Base-by-base conservation (phyloP, 2,888 invertebrate species). In the Pinctada fucata region DNA sequence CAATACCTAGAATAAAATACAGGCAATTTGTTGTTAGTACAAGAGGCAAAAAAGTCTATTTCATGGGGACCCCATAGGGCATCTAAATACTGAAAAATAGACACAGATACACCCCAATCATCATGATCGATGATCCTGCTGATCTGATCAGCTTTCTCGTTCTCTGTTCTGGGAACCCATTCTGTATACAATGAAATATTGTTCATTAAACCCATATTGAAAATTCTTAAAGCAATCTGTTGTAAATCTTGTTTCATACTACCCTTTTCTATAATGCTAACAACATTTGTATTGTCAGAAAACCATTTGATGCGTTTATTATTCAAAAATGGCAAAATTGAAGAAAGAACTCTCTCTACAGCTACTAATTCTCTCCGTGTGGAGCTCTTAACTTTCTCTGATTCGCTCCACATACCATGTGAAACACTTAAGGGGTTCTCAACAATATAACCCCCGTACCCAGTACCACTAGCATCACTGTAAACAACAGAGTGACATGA, bases 361-460 rank as follows among this genome's bases (percentile, higher is more conserved):
- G 82, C 80, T 3, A 49, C 65, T 0, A 80, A 31, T 48, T 82
- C 78, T 58, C 75, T 72, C 82, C 85, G 82, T 5, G 83, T 83
- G 6, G 85, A 83, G 51, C 80, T 81, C 13, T 76, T 66, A 5
- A 10, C 8, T 65, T 52, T 10, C 70, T 84, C 81, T n/a, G 72
- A 72, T 0, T 49, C 52, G 63, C 72, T 8, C 82, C 83, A 83
- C 67, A 78, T 58, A 10, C 79, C 79, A 68, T 82, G 82, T n/a
- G 79, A 73, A n/a, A 82, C 50, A 51, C 71, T 72, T n/a, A 72
- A 50, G 13, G 67, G 48, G 8, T 77, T 75, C 47, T 68, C 63
- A 0, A 81, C 80, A 13, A 50, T 67, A 66, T 82, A 80, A 1
- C 82, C 79, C 0, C 72, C 80, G 72, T 52, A 79, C 2, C 82